Evolutionary conservation across 2,113 vertebrate genomes (phyloP).

Genomic region (Hypomesus transpacificus): DNA sequence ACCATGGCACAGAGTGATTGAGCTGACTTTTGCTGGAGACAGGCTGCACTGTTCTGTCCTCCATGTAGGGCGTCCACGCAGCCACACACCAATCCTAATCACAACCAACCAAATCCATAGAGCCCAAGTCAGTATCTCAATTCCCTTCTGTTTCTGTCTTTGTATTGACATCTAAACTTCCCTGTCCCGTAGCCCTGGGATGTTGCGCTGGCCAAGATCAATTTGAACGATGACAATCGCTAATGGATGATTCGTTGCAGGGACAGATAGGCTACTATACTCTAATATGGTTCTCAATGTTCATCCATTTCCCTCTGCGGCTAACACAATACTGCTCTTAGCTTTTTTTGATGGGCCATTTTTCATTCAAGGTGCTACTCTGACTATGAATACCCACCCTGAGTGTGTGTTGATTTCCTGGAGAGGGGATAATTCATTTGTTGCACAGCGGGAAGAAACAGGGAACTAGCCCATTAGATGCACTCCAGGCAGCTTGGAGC

Average conservation of each 20-base stretch:
- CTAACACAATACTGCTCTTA: slow-evolving; percentile 70
- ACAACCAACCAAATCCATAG: slow-evolving; percentile 44
- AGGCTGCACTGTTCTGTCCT: neutral
- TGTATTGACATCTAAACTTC: slow-evolving; percentile 62
- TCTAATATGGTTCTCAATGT: slow-evolving; percentile 67
- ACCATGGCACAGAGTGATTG: no score
- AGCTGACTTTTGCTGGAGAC: neutral
- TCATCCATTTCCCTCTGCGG: slow-evolving; percentile 71
- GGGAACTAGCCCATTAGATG: slow-evolving; percentile 62
- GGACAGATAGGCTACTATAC: slow-evolving; percentile 38
- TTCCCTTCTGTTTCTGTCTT: slow-evolving; percentile 49
- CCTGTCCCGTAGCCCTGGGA: slow-evolving; percentile 59
- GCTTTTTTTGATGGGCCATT: slow-evolving; percentile 67
- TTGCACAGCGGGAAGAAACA: slow-evolving; percentile 56
- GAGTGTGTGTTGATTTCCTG: slow-evolving; percentile 51
- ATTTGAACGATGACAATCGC: slow-evolving; percentile 70
- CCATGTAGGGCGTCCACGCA: slow-evolving; percentile 31
- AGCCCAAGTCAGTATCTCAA: slow-evolving; percentile 53
- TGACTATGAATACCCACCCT: slow-evolving; percentile 45
- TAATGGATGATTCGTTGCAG: slow-evolving; percentile 67
- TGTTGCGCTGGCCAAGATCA: slow-evolving; percentile 56
- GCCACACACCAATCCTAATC: slow-evolving; percentile 61
- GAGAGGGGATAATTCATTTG: slow-evolving; percentile 70
- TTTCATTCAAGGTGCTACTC: slow-evolving; percentile 67
- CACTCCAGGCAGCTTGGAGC: slow-evolving; percentile 56